Base-by-base conservation (phyloP, 1,140 invertebrate species). In the Andrena cerasifolii region DNA sequence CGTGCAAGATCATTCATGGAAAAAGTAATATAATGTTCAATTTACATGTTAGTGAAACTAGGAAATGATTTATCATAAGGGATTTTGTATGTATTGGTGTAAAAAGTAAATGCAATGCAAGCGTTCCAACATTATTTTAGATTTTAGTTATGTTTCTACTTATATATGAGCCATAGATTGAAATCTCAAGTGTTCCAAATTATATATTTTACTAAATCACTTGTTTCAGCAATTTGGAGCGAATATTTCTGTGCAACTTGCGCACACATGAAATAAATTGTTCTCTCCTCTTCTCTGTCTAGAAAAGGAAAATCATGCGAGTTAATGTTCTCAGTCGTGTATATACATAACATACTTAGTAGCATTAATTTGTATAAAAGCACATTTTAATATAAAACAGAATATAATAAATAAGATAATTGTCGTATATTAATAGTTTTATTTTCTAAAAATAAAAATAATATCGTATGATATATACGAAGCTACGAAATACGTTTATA, bases 211-310 rank as follows among this genome's bases (percentile, higher is more conserved):
- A 10, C 36, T 40, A 10, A 40, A 40, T 5, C 10, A 10, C 36
- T 40, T 40, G 3, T 40, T 40, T 40, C 36, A 40, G 36, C 10
- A 40, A 40, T 40, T 40, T 40, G 10, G 36, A 51, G 10, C 6
- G 0, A 43, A 66, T 56, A 14, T 31, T 45, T 66, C 12, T 43
- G 36, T 49, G 5, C 5, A 24, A 43, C 45, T 51, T 59, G 21
- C n/a, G 49, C 12, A 21, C 26, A 43, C 51, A 31, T 31, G 28
- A 54, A 62, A 77, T 70, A 71, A 72, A 26, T 66, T 78, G 36
- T 40, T 40, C 36, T 68, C 71, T 78, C 70, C 70, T 43, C 56
- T 26, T 36, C 1, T 12, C 28, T 26, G 36, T 36, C n/a, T n/a
- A n/a, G n/a, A n/a, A n/a, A n/a, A n/a, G n/a, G n/a, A n/a, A n/a